Base-by-base conservation (phyloP, 2,888 invertebrate species). In the Augochlorella aurata region DNA sequence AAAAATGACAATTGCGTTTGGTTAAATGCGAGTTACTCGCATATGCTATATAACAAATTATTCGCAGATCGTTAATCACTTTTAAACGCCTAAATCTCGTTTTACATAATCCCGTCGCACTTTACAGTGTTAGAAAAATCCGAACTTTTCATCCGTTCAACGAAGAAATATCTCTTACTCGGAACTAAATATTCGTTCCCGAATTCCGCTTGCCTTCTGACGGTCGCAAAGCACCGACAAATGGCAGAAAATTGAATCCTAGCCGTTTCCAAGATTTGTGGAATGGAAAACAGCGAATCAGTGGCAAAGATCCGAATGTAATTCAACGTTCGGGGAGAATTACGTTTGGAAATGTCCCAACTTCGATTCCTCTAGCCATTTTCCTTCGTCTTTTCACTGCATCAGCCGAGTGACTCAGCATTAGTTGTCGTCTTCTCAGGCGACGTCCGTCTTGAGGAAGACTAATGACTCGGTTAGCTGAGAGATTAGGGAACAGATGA, bases 381-480 rank as follows among this genome's bases (percentile, higher is more conserved):
- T 73, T 67, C 38, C 69, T 45, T 70, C 58, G 63, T 63, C 75
- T 74, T 79, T 79, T 74, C 81, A 69, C 72, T 50, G 67, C 71
- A 74, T 85, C 85, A 74, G 63, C 58, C 74, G 78, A 80, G 68
- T 88, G 87, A 88, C 77, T 88, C 87, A 87, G 88, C 87, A 65
- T 24, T 67, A 73, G 79, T 84, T 74, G 77, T 83, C 81, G 81
- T 58, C 74, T 75, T 71, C 70, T 78, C 29, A 54, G 44, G n/a
- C 73, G 75, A 79, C 77, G 69, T 52, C 63, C 38, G 74, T 52
- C 77, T 63, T 67, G 85, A 83, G 58, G 78, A 83, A 85, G 88
- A 88, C 83, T 83, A 88, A 83, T 83, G 88, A 88, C 74, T 77
- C 78, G 82, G 47, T 81, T 63, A 73, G 78, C 71, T 63, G 67